Percentiles rank a stretch among this genome's conserved stretches.
These are phyloP conservation scores for Myiagra hebetior DNA, from an alignment of 2,113 vertebrate species.

Conservation along the genomic window DNA sequence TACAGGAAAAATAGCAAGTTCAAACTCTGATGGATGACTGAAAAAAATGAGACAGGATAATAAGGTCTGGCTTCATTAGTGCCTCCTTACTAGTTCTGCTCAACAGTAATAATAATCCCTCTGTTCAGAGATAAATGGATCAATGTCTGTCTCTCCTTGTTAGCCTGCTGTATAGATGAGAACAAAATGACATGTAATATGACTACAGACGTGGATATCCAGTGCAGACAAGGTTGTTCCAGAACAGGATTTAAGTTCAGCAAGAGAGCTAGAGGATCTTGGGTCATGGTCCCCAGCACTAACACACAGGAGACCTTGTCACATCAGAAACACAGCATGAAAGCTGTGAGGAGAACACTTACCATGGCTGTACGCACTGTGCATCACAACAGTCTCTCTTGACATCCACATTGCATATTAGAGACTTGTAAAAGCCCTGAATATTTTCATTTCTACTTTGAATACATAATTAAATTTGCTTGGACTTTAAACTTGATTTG, in stretches of 20 bases:
- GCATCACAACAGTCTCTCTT: neutral
- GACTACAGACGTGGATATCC: neutral
- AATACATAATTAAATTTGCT: neutral
- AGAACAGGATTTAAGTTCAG: neutral
- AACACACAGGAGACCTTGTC: rapidly evolving
- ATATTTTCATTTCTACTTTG: neutral
- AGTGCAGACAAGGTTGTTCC: neutral
- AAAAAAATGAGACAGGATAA: neutral
- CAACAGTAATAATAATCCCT: neutral
- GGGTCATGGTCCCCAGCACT: neutral
- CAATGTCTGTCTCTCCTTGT: neutral
- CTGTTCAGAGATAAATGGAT: neutral
- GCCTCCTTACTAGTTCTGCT: neutral
- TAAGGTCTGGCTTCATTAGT: neutral
- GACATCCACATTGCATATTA: neutral
- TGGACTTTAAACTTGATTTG: neutral
- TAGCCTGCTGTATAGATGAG: neutral
- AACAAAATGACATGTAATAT: neutral
- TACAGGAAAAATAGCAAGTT: neutral
- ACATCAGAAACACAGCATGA: neutral
- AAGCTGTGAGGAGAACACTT: neutral
- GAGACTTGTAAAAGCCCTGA: neutral
- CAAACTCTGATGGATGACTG: neutral
- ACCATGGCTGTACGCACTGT: rapidly evolving
- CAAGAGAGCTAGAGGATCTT: neutral